Evolutionary conservation across 2,797 vertebrate species (phyloP).

Genomic region (Myripristis jacobus): DNA sequence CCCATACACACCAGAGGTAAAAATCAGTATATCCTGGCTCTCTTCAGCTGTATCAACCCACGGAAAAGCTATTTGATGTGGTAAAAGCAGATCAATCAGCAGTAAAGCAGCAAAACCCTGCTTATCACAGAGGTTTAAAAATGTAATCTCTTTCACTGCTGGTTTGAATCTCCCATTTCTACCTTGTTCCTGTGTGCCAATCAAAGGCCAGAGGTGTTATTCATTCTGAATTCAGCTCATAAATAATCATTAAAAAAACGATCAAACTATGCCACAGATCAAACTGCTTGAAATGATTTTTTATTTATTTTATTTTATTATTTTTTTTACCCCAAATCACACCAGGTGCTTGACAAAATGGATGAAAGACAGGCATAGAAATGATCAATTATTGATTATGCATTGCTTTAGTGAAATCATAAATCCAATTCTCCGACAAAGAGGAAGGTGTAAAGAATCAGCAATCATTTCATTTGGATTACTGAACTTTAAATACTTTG

Average conservation of each 20-base stretch:
- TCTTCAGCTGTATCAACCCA: neutral
- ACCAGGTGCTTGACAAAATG: neutral
- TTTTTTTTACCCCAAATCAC: neutral
- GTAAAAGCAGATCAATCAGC: neutral
- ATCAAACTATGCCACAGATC: neutral
- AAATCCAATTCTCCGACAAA: neutral
- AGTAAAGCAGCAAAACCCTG: neutral
- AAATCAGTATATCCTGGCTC: neutral
- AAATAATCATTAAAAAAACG: neutral
- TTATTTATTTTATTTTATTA: neutral
- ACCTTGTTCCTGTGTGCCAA: neutral
- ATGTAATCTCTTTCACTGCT: neutral
- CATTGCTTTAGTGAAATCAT: neutral
- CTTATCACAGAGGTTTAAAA: constrained; percentile 5
- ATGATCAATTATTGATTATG: neutral
- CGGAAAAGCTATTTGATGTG: neutral
- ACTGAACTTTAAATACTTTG: too few relatives aligned
- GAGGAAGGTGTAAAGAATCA: neutral
- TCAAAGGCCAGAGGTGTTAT: constrained; percentile 7
- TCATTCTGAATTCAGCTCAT: neutral
- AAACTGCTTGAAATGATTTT: too few relatives aligned
- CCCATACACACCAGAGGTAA: neutral
- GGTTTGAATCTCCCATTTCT: constrained; percentile 10
- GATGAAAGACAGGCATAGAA: neutral
- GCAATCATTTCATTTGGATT: too few relatives aligned